These are phyloP conservation scores for Austrofundulus limnaeus DNA, from an alignment of 2,113 vertebrate genomes.

Conservation along the genomic window DNA sequence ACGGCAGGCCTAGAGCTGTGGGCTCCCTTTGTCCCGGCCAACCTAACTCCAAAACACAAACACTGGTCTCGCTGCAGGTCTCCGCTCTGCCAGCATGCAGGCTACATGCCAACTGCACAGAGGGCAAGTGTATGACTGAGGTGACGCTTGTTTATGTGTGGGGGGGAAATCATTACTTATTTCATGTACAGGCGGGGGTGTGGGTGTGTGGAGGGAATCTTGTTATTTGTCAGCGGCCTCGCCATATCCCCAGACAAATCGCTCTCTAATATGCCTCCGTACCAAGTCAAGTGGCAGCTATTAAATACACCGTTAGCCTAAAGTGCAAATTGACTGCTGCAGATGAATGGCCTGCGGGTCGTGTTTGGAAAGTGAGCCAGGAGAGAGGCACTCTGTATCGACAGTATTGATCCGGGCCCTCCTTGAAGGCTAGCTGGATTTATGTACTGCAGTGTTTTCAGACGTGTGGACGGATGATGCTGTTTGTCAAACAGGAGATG, in stretches of 20 bases:
- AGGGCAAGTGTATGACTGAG: slow-evolving; percentile 23
- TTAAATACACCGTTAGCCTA: slow-evolving; percentile 79
- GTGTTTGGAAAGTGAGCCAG: slow-evolving; percentile 67
- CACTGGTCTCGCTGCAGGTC: slow-evolving; percentile 52
- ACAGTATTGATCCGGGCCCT: slow-evolving; percentile 82
- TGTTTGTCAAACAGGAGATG: slow-evolving; percentile 48
- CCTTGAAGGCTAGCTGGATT: slow-evolving; percentile 59
- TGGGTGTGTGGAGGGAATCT: no score
- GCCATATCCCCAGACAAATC: slow-evolving; percentile 87
- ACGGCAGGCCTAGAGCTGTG: slow-evolving; percentile 50
- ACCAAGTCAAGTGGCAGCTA: slow-evolving; percentile 81
- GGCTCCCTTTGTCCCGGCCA: slow-evolving; percentile 80
- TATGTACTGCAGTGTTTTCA: slow-evolving; percentile 58
- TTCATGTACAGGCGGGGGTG: slow-evolving; percentile 43
- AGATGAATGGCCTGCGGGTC: slow-evolving; percentile 83
- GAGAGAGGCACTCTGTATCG: slow-evolving; percentile 76
- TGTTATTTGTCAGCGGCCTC: slow-evolving; percentile 62
- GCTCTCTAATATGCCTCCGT: slow-evolving; percentile 81
- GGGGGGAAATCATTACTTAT: no score
- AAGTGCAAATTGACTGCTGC: slow-evolving; percentile 85
- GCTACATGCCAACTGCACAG: slow-evolving; percentile 50
- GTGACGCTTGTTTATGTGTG: slow-evolving; percentile 35
- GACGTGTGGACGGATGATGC: slow-evolving; percentile 32
- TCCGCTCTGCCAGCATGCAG: slow-evolving; percentile 79
- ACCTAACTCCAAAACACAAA: slow-evolving; percentile 61